Base-by-base conservation (phyloP, 92 coral and sea anemone genomes). In the Plumapathes pennacea region DNA sequence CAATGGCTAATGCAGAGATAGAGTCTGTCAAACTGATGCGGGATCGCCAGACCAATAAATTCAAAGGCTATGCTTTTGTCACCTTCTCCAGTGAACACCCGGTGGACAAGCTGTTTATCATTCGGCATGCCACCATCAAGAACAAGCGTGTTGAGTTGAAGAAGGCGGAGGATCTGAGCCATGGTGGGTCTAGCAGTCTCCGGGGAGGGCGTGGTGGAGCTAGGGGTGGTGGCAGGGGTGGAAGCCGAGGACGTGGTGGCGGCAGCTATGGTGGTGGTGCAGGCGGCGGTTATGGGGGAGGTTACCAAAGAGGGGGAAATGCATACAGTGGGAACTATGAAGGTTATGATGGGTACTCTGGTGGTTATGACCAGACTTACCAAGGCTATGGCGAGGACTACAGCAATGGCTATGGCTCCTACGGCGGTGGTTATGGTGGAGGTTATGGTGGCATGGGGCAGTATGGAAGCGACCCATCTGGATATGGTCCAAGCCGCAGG, bases 101-200 rank as follows among this genome's bases (percentile, higher is more conserved):
- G 10, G 97, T 89, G 10, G 97, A 91, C 68, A 91, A 91, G 65
- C 78, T 87, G 15, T 89, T 71, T 38, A 85, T 91, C 15, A 67
- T 91, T 53, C 82, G 95, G 57, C 50, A 69, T 45, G 57, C 57
- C 41, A 36, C 62, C 5, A 54, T 91, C 51, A 70, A 72, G 42
- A 60, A 66, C 5, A 78, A 69, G 34, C 54, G 64, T 23, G 97
- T 85, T 14, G 97, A 91, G 41, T 50, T 88, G 86, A 91, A 91
- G 79, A 91, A 91, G 57, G 97, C 97, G 17, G 89, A 85, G 42
- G 96, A 89, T 28, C 51, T 65, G 2, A 86, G 89, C 10, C 52
- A 40, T 10, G 71, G 64, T 24, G 86, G 60, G 1, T 72, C 71
- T 17, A 75, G 72, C 46, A 66, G 75, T 6, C 85, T 82, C 4